Base-by-base conservation (phyloP, 2,888 invertebrate genomes). In the Beris chalybata region DNA sequence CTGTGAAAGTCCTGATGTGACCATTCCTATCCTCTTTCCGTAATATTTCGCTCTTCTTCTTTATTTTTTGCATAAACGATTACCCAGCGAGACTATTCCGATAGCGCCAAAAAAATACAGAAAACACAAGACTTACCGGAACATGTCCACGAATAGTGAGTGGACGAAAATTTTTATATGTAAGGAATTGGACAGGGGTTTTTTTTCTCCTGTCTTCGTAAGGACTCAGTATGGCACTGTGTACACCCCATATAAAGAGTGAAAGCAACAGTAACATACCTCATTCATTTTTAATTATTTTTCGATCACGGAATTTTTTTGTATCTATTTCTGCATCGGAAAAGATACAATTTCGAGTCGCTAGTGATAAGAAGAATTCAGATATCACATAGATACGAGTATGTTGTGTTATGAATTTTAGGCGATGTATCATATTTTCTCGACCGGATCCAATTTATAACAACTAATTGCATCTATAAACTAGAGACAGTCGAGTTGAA, bases 1-100 rank as follows among this genome's bases (percentile, higher is more conserved):
- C 76, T 76, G 76, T 78, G 76, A 74, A 77, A 77, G 78, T 76
- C 79, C 79, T 76, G 74, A 79, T 79, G 79, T 79, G 78, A 78
- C 76, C 77, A 73, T 61, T 52, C 38, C 38, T 47, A 61, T 29
- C 61, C 61, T 5, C 32, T 43, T 15, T 52, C 61, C 61, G 38
- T 43, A 59, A n/a, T 43, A 12, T 50, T 7, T 38, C 9, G 5
- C 9, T 38, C 9, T 38, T 38, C 9, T 38, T 38, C 38, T 38
- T 38, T 38, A 38, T 38, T 79, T 79, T 77, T 78, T 77, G 72
- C 53, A 57, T 59, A 65, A 65, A 58, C 65, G 57, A 65, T 65
- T 65, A 52, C 57, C 55, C 58, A 52, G 38, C 64, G 56, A 56
- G 38, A 47, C 64, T 32, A 47, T 65, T 48, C 29, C 53, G 53